These are phyloP conservation scores for Euphonia xanthogaster DNA, from an alignment of 2,797 vertebrate species.

Conservation along the genomic window DNA sequence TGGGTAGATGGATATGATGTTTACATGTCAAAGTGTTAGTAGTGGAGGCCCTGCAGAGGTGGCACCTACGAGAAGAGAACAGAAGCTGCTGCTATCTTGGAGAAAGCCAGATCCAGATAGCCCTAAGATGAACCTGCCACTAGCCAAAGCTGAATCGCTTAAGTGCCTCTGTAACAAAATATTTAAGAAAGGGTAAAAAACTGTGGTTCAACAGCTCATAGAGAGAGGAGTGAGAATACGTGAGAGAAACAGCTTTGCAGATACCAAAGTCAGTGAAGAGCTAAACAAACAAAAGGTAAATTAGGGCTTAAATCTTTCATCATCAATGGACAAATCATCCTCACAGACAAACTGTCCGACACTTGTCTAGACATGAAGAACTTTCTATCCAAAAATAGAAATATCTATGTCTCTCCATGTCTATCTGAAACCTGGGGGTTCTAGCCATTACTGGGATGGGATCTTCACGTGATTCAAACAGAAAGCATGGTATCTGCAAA, in stretches of 20 bases:
- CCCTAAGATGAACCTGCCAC: background rate
- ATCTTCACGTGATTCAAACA: background rate
- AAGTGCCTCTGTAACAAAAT: background rate
- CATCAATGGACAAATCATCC: background rate
- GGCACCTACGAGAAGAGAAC: background rate
- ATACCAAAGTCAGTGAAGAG: background rate
- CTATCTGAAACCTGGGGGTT: background rate
- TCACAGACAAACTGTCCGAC: rapidly evolving
- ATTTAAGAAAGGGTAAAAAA: background rate
- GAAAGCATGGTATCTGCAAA: background rate
- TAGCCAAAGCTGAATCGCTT: background rate
- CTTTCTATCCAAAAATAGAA: background rate
- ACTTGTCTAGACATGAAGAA: background rate
- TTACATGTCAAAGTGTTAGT: background rate
- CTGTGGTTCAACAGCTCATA: background rate
- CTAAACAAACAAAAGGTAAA: background rate
- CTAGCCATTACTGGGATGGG: background rate
- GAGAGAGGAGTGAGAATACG: background rate
- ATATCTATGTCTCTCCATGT: background rate
- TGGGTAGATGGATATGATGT: background rate
- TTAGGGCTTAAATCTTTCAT: background rate
- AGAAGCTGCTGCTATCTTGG: background rate
- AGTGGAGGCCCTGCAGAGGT: background rate
- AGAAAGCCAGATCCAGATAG: background rate
- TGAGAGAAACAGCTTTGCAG: background rate